Percentiles rank a stretch among this genome's conserved stretches.
Evolutionary conservation across 2,797 vertebrate species (phyloP).

Genomic region (Antrozous pallidus): DNA sequence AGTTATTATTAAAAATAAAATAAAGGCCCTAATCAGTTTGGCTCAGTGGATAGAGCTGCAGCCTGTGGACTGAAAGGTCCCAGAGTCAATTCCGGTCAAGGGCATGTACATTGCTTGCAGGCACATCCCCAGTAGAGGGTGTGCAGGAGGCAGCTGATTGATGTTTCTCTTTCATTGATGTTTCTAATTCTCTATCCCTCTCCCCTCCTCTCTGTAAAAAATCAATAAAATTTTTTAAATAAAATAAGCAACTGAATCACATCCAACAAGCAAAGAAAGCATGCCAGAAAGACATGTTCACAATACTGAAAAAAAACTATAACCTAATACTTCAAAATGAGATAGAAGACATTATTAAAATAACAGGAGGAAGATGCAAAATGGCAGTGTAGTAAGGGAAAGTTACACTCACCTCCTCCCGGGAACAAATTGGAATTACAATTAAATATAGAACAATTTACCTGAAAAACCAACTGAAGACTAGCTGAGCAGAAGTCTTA

Average conservation of each 20-base stretch:
- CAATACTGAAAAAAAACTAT: neutral
- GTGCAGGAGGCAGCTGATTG: too few relatives aligned
- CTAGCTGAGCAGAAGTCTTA: neutral
- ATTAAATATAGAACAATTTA: neutral
- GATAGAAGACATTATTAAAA: neutral
- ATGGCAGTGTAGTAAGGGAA: neutral
- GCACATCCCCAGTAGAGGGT: too few relatives aligned
- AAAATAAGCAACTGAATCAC: neutral
- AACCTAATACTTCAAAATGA: conserved; percentile 9
- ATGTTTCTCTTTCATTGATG: too few relatives aligned
- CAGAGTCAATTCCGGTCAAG: too few relatives aligned
- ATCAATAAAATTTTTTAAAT: too few relatives aligned
- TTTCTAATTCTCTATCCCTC: too few relatives aligned
- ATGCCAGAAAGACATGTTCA: neutral
- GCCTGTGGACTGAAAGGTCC: too few relatives aligned
- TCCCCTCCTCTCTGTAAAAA: too few relatives aligned
- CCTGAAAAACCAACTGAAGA: neutral
- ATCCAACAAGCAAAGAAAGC: neutral
- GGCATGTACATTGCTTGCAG: too few relatives aligned
- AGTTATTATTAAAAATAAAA: neutral
- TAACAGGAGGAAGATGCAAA: neutral
- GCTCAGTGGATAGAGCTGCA: too few relatives aligned
- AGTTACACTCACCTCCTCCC: neutral
- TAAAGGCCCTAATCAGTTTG: too few relatives aligned
- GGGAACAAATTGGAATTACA: neutral